Conservation (phyloP, 92 coral and sea anemone genomes). For the Porites evermanni region DNA sequence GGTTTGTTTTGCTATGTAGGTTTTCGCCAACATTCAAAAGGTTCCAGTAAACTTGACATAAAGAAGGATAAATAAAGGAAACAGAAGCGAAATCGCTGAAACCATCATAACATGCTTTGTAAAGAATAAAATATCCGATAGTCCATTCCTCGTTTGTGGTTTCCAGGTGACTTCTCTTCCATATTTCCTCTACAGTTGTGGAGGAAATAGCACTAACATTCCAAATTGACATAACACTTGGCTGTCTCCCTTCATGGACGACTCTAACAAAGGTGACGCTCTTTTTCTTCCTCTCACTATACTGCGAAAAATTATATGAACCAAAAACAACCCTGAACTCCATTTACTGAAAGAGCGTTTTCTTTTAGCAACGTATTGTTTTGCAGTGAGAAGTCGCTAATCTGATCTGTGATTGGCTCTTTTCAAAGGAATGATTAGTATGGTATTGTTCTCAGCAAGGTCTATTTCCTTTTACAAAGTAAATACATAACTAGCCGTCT, state of each 20-base stretch:
- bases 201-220: conserved; percentile 1
- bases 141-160: neutral
- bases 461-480: conserved; percentile 29
- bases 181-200: neutral
- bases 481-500: conserved; percentile 21
- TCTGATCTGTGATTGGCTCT: conserved; percentile 39
- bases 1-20: no score
- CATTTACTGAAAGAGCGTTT: conserved; percentile 1
- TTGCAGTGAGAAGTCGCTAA: conserved; percentile 24
- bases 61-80: neutral
- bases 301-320: no score
- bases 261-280: conserved; percentile 1
- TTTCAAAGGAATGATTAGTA: conserved; percentile 29
- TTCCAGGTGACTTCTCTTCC: no score
- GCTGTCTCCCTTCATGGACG: neutral
- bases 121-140: neutral
- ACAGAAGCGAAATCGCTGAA: no score
- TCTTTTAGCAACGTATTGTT: conserved; percentile 22
- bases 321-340: neutral
- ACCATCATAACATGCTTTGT: no score
- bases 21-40: no score
- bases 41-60: neutral
- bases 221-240: neutral
- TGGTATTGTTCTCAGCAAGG: conserved; percentile 29
- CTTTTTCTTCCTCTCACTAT: neutral